Evolutionary conservation across 2,888 invertebrate species (phyloP), one percentile per base, ranked within the genome.

Genomic region (Brachyptera risi): DNA sequence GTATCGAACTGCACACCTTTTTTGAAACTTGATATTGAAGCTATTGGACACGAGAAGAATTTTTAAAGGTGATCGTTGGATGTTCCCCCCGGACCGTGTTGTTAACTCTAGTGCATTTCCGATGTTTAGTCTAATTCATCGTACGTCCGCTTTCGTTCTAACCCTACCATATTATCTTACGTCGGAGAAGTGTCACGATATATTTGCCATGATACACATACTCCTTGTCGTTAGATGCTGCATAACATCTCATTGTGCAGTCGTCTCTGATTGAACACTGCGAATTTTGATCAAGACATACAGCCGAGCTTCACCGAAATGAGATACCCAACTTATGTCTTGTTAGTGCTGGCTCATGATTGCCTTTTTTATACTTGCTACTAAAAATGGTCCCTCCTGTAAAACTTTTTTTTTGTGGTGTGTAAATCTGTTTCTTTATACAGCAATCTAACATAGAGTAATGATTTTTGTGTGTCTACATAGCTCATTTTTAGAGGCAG

Each of bases 401-500:
- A 47, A 37, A 37, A 40, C 47, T 37, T 49, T 64, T 58, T 65
- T 24, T 49, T 60, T 60, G 57, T 60, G 59, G 59, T 57, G 54
- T 44, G 63, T 60, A 40, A 35, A 38, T 15, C 11, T 35, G 54
- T 56, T 47, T 56, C 38, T 49, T 62, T 26, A 13, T 23, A 24
- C n/a, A 19, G 27, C 26, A 15, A 26, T 58, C 7, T 2, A 31
- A 19, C 19, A 21, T 37, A 54, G 19, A 54, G 19, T 21, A 24
- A 24, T 23, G 19, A 47, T 21, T 59, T 62, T 47, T 49, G 42
- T 63, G 61, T 63, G 51, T 21, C 59, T 63, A 50, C 35, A 31
- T 61, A 61, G 59, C 37, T 63, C 50, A 59, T 56, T 61, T 60
- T 59, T 61, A 64, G 63, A 56, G 59, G 63, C 63, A 64, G 63